Conservation (phyloP, 2,888 invertebrate genomes). For the Ditula angustiorana region DNA sequence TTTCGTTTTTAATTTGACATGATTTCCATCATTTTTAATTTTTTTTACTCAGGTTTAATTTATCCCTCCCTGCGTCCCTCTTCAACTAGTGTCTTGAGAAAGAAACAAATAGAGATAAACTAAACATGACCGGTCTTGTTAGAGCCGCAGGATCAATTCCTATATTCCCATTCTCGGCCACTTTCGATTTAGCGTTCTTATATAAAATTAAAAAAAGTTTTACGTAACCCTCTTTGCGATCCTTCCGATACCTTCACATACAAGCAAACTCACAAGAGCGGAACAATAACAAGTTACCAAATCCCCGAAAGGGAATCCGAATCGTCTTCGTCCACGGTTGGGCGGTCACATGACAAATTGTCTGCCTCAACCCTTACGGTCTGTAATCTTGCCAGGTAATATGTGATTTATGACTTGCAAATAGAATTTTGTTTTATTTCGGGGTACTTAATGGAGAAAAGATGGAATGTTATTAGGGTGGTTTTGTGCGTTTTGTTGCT, state of each 20-base stretch:
- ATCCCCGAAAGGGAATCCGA: conserved; percentile 66
- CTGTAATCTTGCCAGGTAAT: conserved; percentile 74
- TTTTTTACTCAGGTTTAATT: too few relatives aligned
- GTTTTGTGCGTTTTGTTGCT: background rate
- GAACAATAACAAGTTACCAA: conserved; percentile 73
- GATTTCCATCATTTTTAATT: too few relatives aligned
- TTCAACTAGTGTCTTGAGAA: too few relatives aligned
- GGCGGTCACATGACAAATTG: conserved; percentile 79
- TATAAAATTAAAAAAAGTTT: background rate
- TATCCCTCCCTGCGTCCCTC: too few relatives aligned
- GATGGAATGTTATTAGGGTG: conserved; percentile 16
- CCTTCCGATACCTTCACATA: conserved; percentile 30
- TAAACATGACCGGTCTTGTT: too few relatives aligned
- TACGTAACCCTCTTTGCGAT: conserved; percentile 1
- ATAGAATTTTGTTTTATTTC: conserved; percentile 60
- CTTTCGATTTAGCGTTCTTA: background rate
- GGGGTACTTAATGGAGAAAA: conserved; percentile 19
- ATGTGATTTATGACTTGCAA: conserved; percentile 77
- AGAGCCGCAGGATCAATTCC: too few relatives aligned
- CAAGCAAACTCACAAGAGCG: conserved; percentile 53
- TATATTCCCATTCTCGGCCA: background rate
- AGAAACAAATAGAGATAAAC: too few relatives aligned
- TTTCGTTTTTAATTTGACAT: too few relatives aligned
- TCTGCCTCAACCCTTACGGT: conserved; percentile 52
- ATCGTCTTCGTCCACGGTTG: conserved; percentile 64